These are phyloP conservation scores for Seriola rivoliana DNA, from an alignment of 2,113 vertebrate species.

Conservation along the genomic window DNA sequence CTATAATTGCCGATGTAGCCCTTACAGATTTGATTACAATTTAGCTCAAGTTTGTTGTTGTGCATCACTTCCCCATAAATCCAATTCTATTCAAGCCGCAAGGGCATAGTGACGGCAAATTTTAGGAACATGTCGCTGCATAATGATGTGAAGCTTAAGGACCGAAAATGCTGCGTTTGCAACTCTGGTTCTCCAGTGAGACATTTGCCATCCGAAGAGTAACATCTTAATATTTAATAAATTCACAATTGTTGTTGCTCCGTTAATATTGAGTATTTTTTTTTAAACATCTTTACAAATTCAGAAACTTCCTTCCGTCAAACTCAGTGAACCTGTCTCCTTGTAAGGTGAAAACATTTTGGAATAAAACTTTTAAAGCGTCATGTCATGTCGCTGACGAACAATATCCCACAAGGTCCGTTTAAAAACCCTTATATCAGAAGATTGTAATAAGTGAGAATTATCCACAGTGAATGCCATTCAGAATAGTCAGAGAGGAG, in stretches of 20 bases:
- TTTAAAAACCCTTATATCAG: background rate
- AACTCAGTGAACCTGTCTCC: background rate
- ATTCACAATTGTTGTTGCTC: background rate
- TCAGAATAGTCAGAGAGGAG: constrained; percentile 1
- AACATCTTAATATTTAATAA: background rate
- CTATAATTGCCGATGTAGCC: background rate
- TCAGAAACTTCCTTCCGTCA: background rate
- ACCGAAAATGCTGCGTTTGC: background rate
- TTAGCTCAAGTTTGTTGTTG: background rate
- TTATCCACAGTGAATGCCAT: background rate
- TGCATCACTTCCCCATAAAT: constrained; percentile 11
- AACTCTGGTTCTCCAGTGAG: background rate
- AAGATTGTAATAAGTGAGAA: background rate
- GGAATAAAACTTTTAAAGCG: background rate
- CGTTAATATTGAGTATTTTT: background rate
- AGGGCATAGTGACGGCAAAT: background rate
- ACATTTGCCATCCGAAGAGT: background rate
- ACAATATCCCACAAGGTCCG: background rate
- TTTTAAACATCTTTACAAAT: background rate
- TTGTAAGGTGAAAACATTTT: background rate
- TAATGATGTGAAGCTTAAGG: constrained; percentile 16
- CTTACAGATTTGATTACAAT: constrained; percentile 18
- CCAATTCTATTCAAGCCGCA: background rate
- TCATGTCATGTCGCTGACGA: background rate
- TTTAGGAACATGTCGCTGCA: constrained; percentile 13